Evolutionary conservation across 2,113 vertebrate genomes (phyloP), one percentile per base, ranked within the genome.

Genomic region (Pedionomus torquatus): DNA sequence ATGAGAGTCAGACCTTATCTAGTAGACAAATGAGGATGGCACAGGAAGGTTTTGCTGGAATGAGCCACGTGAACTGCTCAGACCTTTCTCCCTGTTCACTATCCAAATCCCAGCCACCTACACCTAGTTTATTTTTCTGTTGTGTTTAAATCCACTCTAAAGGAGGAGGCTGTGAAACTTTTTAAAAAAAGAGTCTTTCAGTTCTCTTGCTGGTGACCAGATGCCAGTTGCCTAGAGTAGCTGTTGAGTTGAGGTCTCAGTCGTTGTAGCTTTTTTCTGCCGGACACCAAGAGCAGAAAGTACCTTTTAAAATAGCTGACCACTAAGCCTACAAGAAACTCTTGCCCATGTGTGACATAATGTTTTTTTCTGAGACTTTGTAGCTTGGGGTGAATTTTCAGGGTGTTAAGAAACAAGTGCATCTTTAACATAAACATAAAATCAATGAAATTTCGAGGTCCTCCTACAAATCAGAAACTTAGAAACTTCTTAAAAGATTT

Each of bases 141-240:
- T 5, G 0, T 26, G 6, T 31, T 11, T 15, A 52, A 52, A 14
- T 51, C 33, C 10, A 4, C 15, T 55, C 11, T 13, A 18, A 60
- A 55, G 51, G 28, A 74, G 35, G 3, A 13, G 8, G 12, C n/a
- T 2, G 0, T 3, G 0, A 63, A 86, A 21, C 24, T 44, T 9
- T 13, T n/a, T n/a, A n/a, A n/a, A n/a, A 39, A 25, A n/a, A 63
- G 46, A 12, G 14, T 65, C 15, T 70, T 70, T 70, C 21, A 55
- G 39, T 25, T 84, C 16, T 81, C 3, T 0, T 52, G n/a, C 10
- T 43, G 23, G n/a, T 86, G 46, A 58, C 13, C 33, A 46, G 41
- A 7, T 25, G 26, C 26, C 37, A 35, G 60, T 57, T 83, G 48
- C 30, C 41, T 46, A 25, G 16, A 39, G 33, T 18, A 78, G 43